Evolutionary conservation across 2,797 vertebrate genomes (phyloP), one percentile per base, ranked within the genome.

Genomic region (Alosa sapidissima): DNA sequence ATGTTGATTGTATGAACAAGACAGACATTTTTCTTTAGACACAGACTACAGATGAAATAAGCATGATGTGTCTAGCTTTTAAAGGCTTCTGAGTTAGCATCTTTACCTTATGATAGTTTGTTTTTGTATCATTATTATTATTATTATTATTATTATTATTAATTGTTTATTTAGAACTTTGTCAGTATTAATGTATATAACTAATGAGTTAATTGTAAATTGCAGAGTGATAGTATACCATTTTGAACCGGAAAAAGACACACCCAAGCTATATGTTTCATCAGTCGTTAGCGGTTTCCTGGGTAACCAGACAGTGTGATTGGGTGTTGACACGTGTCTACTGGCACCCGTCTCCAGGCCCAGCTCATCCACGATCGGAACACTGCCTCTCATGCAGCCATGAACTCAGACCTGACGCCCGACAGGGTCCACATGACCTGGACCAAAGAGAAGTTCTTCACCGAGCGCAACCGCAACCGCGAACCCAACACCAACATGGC

Each of bases 391-490:
- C 97, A 96, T 36, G 93, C 94, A 0, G 33, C 94, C 0, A 81
- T 93, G 1, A 94, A 93, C 0, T 87, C 92, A 0, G 88, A 95
- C 4, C 58, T 91, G 1, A 86, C 89, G 0, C 96, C 96, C 0
- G 97, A 99, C 28, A 95, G 92, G 81, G 96, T 99, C 51, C 98
- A 99, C 81, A 99, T 99, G 98, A 99, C 98, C 55, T 99, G 98
- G 98, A 99, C 98, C 5, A 99, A 98, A 93, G 98, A 99, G 86
- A 99, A 98, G 90, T 92, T 98, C 83, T 92, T 95, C 6, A 91
- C 94, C 0, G 98, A 99, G 90, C 97, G 97, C 36, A 92, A 94
- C 86, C 97, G 96, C 51, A 95, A 89, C 91, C 97, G 96, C 83
- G 97, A 98, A 60, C 68, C 93, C 5, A 95, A 90, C 3, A 86